phyloP scores from a whole-genome alignment of 1,140 invertebrate species.

The Trichonephila clavata region DNA sequence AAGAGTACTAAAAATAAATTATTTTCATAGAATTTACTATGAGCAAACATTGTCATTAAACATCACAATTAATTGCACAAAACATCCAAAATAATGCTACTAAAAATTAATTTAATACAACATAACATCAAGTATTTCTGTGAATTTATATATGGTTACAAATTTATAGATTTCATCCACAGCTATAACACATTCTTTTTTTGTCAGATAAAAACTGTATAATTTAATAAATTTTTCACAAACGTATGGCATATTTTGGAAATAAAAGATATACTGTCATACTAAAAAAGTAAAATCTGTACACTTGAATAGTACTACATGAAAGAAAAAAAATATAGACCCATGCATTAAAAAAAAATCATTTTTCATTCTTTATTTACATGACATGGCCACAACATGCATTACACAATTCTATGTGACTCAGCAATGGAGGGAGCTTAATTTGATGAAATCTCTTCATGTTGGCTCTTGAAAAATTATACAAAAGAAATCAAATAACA shows the following conservation, averaged over 20 bases:
- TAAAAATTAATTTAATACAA: slow-evolving; percentile 56
- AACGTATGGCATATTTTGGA: slow-evolving; percentile 35
- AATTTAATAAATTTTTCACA: slow-evolving; percentile 6
- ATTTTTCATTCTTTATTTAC: slow-evolving; percentile 74
- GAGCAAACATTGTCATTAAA: slow-evolving; percentile 47
- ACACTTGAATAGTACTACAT: slow-evolving; percentile 68
- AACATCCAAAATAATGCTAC: slow-evolving; percentile 57
- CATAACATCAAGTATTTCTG: slow-evolving; percentile 60
- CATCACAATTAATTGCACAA: slow-evolving; percentile 60
- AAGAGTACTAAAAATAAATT: slow-evolving; percentile 60
- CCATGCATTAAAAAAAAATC: slow-evolving; percentile 65
- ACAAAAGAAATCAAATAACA: slow-evolving; percentile 24
- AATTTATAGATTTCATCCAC: not conserved
- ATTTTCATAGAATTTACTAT: slow-evolving; percentile 65
- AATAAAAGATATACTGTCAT: slow-evolving; percentile 39
- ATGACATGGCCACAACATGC: slow-evolving; percentile 74
- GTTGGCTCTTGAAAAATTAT: slow-evolving; percentile 38
- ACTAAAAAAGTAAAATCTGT: slow-evolving; percentile 70
- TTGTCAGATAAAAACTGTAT: not conserved
- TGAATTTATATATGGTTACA: not conserved
- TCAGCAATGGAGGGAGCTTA: slow-evolving; percentile 72
- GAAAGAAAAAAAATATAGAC: slow-evolving; percentile 55
- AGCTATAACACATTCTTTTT: not conserved
- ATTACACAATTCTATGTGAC: slow-evolving; percentile 73
- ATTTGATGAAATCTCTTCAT: slow-evolving; percentile 55